Evolutionary conservation across 2,888 invertebrate genomes (phyloP).

Genomic region (Coronaproctus castanopsis): DNA sequence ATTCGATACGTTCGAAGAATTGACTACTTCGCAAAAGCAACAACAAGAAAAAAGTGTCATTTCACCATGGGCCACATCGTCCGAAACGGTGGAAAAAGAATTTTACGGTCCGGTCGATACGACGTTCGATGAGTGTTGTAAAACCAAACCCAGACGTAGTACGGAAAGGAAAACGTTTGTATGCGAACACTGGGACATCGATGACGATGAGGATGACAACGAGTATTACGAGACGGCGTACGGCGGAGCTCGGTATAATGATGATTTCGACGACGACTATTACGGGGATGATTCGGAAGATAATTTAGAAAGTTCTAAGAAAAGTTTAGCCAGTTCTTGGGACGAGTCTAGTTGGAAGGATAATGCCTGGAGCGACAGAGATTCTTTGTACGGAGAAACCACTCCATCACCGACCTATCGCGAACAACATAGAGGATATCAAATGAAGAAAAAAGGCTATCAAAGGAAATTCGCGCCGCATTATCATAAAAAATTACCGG

Average conservation of each 20-base stretch:
- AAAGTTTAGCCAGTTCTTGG: constrained; percentile 20
- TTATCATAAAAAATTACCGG: constrained; percentile 32
- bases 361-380: constrained; percentile 25
- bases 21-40: background rate
- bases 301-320: constrained; percentile 20
- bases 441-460: constrained; percentile 20
- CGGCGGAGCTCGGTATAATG: no score
- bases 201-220: background rate
- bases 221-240: constrained; percentile 6
- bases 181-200: background rate
- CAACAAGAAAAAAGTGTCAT: no score
- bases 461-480: constrained; percentile 25
- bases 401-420: constrained; percentile 35
- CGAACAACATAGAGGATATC: constrained; percentile 41
- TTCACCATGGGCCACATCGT: background rate
- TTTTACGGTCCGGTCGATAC: background rate
- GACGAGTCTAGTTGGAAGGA: constrained; percentile 22
- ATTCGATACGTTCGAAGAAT: constrained; percentile 4
- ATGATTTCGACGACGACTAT: constrained; percentile 20
- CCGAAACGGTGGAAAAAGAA: background rate
- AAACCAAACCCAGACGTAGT: background rate
- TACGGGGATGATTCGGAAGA: constrained; percentile 24
- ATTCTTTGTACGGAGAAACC: constrained; percentile 23
- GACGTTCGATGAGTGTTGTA: no score
- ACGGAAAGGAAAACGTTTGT: background rate